These are phyloP conservation scores for Chesias legatella DNA, from an alignment of 2,888 invertebrate species.

Conservation along the genomic window DNA sequence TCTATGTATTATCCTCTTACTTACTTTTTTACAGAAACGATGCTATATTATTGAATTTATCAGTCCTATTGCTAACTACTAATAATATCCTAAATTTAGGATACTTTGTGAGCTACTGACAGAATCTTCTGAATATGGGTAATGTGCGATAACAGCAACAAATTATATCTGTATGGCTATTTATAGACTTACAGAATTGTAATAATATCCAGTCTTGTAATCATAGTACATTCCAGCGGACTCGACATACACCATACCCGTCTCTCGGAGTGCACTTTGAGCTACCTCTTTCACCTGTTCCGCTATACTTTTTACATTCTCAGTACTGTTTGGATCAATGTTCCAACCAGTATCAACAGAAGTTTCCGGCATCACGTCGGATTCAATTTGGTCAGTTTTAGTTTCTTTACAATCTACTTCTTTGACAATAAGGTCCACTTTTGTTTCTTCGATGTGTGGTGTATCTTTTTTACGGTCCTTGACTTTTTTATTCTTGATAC, in stretches of 20 bases:
- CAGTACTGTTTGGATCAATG: conserved; percentile 37
- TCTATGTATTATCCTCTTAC: no score
- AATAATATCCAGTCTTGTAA: conserved; percentile 93
- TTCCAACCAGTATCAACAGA: conserved; percentile 44
- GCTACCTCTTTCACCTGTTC: conserved; percentile 90
- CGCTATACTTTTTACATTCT: conserved; percentile 74
- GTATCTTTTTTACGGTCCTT: not conserved
- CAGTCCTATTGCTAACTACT: no score
- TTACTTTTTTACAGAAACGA: no score
- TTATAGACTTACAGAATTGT: conserved; percentile 92
- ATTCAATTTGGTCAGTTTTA: not conserved
- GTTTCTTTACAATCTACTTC: not conserved
- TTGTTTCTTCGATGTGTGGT: not conserved
- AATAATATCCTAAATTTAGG: no score
- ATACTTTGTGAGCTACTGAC: no score
- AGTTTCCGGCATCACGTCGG: no score
- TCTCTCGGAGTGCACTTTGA: conserved; percentile 85
- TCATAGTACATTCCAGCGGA: conserved; percentile 94
- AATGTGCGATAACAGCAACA: no score
- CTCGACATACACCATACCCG: conserved; percentile 92
- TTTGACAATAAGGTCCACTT: conserved; percentile 6
- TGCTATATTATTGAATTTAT: no score
- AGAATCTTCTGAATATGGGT: no score
- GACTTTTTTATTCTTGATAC: not conserved
- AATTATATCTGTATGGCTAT: no score